Percentiles rank a stretch among this genome's conserved stretches.
phyloP scores from a whole-genome alignment of 2,888 invertebrate species.

The Patella depressa region DNA sequence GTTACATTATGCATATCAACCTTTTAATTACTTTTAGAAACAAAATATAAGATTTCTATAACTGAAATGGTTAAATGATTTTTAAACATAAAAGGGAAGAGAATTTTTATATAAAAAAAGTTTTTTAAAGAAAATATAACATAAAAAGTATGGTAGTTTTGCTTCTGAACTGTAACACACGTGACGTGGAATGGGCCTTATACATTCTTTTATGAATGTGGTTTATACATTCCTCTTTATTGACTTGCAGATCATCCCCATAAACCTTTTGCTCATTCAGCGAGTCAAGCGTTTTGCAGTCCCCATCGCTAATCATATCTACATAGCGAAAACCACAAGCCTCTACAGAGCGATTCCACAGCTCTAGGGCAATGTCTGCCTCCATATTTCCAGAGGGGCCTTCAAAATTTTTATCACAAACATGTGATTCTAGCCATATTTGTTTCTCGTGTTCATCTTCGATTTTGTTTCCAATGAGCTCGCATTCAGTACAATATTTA shows the following conservation, averaged over 20 bases:
- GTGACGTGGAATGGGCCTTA: background rate
- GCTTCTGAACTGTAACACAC: too few species aligned
- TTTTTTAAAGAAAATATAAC: too few species aligned
- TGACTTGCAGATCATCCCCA: background rate
- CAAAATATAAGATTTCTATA: too few species aligned
- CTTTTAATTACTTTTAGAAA: too few species aligned
- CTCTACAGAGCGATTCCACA: slow-evolving; percentile 14
- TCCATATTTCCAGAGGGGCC: slow-evolving; percentile 18
- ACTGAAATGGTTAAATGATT: too few species aligned
- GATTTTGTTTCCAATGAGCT: slow-evolving; percentile 17
- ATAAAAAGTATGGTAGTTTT: too few species aligned
- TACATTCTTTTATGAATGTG: slow-evolving; percentile 23
- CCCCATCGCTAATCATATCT: slow-evolving; percentile 19
- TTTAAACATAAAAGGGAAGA: too few species aligned
- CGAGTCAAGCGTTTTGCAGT: background rate
- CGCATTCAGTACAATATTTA: slow-evolving; percentile 19
- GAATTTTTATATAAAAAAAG: too few species aligned
- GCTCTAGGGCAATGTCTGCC: slow-evolving; percentile 11
- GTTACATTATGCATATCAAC: too few species aligned
- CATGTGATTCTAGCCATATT: background rate
- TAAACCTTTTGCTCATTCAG: slow-evolving; percentile 14
- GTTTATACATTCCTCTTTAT: slow-evolving; percentile 22
- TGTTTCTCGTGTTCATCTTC: background rate
- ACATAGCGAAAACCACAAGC: slow-evolving; percentile 18
- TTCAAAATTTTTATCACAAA: slow-evolving; percentile 18